Evolutionary conservation across 2,113 vertebrate genomes (phyloP).

Genomic region (Catagonus wagneri): DNA sequence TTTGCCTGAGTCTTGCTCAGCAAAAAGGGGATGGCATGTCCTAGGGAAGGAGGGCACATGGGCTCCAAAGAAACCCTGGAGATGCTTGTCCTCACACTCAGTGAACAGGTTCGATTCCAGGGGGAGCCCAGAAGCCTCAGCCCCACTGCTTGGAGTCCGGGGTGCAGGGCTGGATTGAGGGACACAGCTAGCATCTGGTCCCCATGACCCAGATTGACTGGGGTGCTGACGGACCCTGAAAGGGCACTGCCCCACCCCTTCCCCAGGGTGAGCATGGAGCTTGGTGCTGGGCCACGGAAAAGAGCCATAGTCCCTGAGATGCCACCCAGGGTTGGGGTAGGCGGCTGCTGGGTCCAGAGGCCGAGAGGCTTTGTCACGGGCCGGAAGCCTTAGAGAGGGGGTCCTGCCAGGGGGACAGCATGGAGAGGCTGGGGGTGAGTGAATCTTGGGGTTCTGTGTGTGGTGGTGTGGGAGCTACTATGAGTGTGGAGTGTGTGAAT

Average conservation of each 20-base stretch:
- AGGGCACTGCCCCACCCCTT: background rate
- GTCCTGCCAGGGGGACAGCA: background rate
- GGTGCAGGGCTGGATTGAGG: background rate
- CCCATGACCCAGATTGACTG: background rate
- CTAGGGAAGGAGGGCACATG: background rate
- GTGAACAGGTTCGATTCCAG: too few relatives aligned
- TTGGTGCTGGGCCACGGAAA: background rate
- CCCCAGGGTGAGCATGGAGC: background rate
- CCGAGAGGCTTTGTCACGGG: background rate
- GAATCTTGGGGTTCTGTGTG: too few relatives aligned
- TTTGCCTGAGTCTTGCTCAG: background rate
- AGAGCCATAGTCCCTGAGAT: background rate
- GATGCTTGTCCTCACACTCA: background rate
- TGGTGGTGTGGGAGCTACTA: background rate
- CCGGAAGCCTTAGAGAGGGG: background rate
- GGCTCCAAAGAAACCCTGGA: background rate
- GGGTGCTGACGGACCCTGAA: background rate
- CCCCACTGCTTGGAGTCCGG: background rate
- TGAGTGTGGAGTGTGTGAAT: background rate
- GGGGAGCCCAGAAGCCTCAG: background rate
- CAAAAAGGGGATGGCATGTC: accelerated
- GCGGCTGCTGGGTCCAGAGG: background rate
- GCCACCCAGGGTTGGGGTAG: background rate
- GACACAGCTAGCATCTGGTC: background rate
- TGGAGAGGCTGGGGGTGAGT: background rate